phyloP scores from a whole-genome alignment of 2,797 vertebrate genomes.

The Bradypus variegatus region DNA sequence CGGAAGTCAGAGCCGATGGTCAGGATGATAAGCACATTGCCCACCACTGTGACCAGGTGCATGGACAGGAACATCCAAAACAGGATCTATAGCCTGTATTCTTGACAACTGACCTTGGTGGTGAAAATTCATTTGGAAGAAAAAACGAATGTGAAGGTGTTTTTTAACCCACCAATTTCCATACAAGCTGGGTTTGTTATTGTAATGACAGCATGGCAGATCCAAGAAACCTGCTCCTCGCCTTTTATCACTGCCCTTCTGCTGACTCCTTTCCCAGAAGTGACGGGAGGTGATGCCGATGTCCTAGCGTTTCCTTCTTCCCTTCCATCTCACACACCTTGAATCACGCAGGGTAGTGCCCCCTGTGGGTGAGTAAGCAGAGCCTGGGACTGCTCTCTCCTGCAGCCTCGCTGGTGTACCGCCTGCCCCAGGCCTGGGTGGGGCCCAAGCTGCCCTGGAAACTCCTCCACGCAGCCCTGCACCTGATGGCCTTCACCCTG shows the following conservation, averaged over 20 bases:
- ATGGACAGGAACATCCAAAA: too few species aligned
- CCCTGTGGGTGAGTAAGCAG: background rate
- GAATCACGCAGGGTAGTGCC: background rate
- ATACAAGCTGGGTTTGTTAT: background rate
- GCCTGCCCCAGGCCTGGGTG: slow-evolving; percentile 82
- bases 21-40: too few species aligned
- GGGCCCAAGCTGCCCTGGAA: slow-evolving; percentile 89
- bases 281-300: background rate
- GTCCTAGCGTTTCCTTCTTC: background rate
- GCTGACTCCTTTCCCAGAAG: background rate
- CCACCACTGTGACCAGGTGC: too few species aligned
- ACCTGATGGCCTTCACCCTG: slow-evolving; percentile 76
- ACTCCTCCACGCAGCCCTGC: slow-evolving; percentile 77
- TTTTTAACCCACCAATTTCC: background rate
- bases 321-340: too few species aligned
- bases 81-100: background rate
- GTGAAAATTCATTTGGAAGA: background rate
- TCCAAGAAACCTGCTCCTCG: background rate
- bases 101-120: background rate
- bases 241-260: background rate
- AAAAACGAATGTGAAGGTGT: background rate
- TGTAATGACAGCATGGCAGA: background rate
- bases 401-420: slow-evolving; percentile 85
- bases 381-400: background rate
- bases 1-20: too few species aligned